These are phyloP conservation scores for Carposina sasakii DNA, from an alignment of 1,140 invertebrate genomes.

Conservation along the genomic window DNA sequence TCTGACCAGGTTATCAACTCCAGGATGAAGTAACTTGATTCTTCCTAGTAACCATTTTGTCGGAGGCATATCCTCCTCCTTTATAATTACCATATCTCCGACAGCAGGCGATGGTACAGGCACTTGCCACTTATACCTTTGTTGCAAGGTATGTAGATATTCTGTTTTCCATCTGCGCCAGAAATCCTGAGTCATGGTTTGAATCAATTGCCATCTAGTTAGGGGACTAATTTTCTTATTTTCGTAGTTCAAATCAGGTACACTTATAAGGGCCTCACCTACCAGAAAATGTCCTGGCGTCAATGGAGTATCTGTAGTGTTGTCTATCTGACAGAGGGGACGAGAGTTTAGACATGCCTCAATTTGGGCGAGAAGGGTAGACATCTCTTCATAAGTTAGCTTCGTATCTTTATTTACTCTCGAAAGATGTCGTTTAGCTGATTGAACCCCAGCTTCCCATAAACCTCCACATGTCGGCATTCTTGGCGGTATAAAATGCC, in stretches of 20 bases:
- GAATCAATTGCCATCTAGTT: slow-evolving; percentile 29
- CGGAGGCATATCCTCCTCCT: slow-evolving; percentile 31
- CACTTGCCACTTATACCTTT: slow-evolving; percentile 25
- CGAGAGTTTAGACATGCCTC: slow-evolving; percentile 28
- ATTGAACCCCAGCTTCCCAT: slow-evolving; percentile 27
- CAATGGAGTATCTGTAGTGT: slow-evolving; percentile 15
- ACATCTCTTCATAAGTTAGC: slow-evolving; percentile 28
- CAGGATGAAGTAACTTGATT: slow-evolving; percentile 32
- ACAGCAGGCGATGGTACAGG: slow-evolving; percentile 12
- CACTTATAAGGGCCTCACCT: slow-evolving; percentile 33
- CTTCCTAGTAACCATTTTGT: slow-evolving; percentile 41
- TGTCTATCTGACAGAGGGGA: slow-evolving; percentile 18
- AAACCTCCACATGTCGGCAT: slow-evolving; percentile 23
- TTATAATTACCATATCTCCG: slow-evolving; percentile 30
- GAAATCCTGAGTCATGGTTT: slow-evolving; percentile 27
- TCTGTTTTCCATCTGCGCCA: slow-evolving; percentile 29
- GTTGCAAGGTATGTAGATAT: slow-evolving; percentile 28
- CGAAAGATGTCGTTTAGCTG: slow-evolving; percentile 25
- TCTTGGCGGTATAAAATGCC: slow-evolving; percentile 19
- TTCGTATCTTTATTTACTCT: slow-evolving; percentile 19
- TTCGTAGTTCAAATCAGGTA: slow-evolving; percentile 23
- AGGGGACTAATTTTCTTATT: slow-evolving; percentile 12
- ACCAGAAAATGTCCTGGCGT: slow-evolving; percentile 51
- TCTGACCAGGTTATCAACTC: slow-evolving; percentile 29
- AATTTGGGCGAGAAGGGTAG: slow-evolving; percentile 26